Percentiles rank a stretch among this genome's conserved stretches.
Evolutionary conservation across 2,888 invertebrate genomes (phyloP).

Genomic region (Thalpophila matura): DNA sequence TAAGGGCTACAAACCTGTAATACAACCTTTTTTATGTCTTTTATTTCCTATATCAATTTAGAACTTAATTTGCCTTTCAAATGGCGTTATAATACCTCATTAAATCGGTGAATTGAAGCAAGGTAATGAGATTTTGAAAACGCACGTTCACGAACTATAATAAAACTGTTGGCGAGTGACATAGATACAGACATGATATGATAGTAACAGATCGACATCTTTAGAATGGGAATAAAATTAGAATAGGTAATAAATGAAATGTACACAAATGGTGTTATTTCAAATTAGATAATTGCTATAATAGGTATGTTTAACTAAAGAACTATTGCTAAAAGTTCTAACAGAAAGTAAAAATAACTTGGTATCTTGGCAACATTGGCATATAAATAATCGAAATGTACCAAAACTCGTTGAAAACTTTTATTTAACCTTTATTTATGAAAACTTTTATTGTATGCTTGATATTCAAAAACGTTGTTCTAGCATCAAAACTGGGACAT

Average conservation of each 20-base stretch:
- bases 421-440: too few relatives aligned
- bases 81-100: slow-evolving; percentile 20
- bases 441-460: too few relatives aligned
- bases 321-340: too few relatives aligned
- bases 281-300: too few relatives aligned
- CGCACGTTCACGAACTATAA: slow-evolving; percentile 17
- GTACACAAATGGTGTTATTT: neutral
- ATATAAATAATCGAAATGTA: too few relatives aligned
- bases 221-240: slow-evolving; percentile 22
- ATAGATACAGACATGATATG: slow-evolving; percentile 11
- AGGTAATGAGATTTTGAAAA: slow-evolving; percentile 39
- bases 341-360: too few relatives aligned
- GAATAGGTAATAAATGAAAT: slow-evolving; percentile 11
- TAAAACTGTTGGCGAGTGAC: slow-evolving; percentile 7
- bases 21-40: neutral
- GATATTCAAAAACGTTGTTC: too few relatives aligned
- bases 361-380: too few relatives aligned
- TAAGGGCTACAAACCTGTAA: neutral
- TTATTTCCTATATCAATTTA: neutral
- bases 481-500: too few relatives aligned
- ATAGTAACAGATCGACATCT: slow-evolving; percentile 29
- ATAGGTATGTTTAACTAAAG: too few relatives aligned
- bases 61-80: neutral
- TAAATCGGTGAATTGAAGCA: slow-evolving; percentile 28
- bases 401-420: too few relatives aligned